phyloP scores from a whole-genome alignment of 2,888 invertebrate species.

The Mesochorus sp. region DNA sequence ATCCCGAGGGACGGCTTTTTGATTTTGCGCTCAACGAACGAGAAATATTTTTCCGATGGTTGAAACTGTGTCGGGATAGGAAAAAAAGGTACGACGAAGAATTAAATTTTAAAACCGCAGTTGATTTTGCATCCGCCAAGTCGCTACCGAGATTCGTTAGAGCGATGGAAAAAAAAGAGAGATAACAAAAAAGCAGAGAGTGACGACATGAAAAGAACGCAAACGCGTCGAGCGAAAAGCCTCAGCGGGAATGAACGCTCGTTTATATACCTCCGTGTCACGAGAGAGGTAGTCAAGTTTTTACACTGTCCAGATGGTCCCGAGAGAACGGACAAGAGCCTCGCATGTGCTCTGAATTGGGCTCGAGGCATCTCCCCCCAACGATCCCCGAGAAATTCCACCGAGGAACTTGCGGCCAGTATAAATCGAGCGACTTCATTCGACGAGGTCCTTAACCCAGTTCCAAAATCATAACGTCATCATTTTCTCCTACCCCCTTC shows the following conservation, averaged over 20 bases:
- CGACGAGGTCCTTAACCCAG: constrained; percentile 45
- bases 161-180: neutral
- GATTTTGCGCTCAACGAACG: too few species aligned
- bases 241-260: constrained; percentile 12
- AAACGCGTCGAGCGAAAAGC: constrained; percentile 39
- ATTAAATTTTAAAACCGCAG: constrained; percentile 36
- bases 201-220: constrained; percentile 19
- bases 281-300: constrained; percentile 36
- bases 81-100: too few species aligned
- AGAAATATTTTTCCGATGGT: too few species aligned
- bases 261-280: constrained; percentile 53
- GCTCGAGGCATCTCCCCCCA: constrained; percentile 16
- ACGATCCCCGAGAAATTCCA: constrained; percentile 40
- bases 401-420: constrained; percentile 32
- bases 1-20: too few species aligned
- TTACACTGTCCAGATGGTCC: constrained; percentile 59
- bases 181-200: neutral
- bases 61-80: too few species aligned
- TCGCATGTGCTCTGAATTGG: constrained; percentile 9
- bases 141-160: neutral
- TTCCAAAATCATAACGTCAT: constrained; percentile 5
- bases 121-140: too few species aligned
- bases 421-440: constrained; percentile 17
- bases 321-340: constrained; percentile 13
- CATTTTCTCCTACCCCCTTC: neutral